Conservation (phyloP, 2,888 invertebrate species). For the Pantelozetes paolii region DNA sequence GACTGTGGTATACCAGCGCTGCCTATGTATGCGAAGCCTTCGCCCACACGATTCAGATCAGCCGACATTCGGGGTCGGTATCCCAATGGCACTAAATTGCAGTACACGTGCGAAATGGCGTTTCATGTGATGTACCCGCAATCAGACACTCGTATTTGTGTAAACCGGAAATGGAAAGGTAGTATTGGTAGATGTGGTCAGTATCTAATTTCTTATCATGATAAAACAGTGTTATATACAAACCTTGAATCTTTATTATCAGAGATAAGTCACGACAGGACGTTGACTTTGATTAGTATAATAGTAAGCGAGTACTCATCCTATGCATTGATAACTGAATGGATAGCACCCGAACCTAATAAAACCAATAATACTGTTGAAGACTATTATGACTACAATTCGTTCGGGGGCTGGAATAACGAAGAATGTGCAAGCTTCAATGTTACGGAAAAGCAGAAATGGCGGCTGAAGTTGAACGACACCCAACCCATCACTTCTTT, state of each 20-base stretch:
- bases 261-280: neutral
- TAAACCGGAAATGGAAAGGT: neutral
- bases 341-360: neutral
- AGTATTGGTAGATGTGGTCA: neutral
- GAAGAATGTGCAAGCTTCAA: neutral
- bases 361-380: neutral
- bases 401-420: neutral
- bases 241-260: too few relatives aligned
- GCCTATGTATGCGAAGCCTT: neutral
- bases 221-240: too few relatives aligned
- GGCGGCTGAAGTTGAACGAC: neutral
- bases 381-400: neutral
- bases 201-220: neutral
- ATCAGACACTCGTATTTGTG: neutral
- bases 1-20: neutral
- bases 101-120: neutral
- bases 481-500: neutral
- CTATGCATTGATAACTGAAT: neutral
- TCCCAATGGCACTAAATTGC: constrained; percentile 6
- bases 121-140: neutral
- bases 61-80: neutral
- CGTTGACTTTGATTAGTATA: neutral
- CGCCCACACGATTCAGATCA: neutral
- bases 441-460: neutral
- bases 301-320: too few relatives aligned